These are phyloP conservation scores for Puntigrus tetrazona DNA, from an alignment of 2,113 vertebrate genomes.

Conservation along the genomic window DNA sequence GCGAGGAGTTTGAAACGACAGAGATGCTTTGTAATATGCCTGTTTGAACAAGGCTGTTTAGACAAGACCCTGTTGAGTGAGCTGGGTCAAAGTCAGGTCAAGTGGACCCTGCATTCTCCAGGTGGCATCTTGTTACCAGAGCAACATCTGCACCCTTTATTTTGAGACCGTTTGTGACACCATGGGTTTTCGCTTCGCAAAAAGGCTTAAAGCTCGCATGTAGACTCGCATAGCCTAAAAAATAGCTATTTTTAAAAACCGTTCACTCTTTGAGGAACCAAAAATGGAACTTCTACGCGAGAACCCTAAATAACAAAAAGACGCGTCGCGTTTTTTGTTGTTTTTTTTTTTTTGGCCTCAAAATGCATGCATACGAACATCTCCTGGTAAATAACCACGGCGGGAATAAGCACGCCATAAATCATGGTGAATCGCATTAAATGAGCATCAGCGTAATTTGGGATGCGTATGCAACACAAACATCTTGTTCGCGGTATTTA, in stretches of 20 bases:
- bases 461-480: conserved; percentile 58
- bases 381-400: background rate
- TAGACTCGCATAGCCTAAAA: background rate
- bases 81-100: conserved; percentile 58
- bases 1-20: conserved; percentile 47
- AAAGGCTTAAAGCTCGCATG: background rate
- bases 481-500: conserved; percentile 59
- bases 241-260: background rate
- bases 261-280: background rate
- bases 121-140: conserved; percentile 46
- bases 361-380: background rate
- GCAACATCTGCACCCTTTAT: background rate
- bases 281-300: background rate
- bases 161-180: background rate
- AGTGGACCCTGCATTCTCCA: conserved; percentile 50
- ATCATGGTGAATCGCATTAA: conserved; percentile 44
- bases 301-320: background rate
- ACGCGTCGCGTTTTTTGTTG: background rate
- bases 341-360: too few species aligned
- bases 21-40: conserved; percentile 55
- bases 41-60: conserved; percentile 61
- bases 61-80: conserved; percentile 57
- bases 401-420: conserved; percentile 39
- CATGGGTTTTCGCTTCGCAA: background rate
- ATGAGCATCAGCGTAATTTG: conserved; percentile 36